Conservation (phyloP, 2,888 invertebrate species). For the Tipula lateralis region DNA sequence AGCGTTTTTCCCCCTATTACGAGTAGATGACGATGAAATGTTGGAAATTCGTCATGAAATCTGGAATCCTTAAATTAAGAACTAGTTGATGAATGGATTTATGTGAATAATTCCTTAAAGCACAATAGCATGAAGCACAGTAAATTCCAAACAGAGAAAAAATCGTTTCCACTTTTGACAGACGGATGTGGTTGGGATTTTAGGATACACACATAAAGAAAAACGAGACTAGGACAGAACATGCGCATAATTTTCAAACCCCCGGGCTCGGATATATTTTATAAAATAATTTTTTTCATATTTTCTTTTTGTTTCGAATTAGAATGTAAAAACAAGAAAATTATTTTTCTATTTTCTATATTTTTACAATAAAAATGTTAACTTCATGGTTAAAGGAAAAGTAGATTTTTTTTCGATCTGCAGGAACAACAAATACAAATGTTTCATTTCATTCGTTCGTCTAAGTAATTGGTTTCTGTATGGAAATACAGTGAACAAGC, state of each 20-base stretch:
- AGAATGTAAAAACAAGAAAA: not conserved
- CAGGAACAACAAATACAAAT: too few relatives aligned
- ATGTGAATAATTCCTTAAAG: not conserved
- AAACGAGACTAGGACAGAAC: not conserved
- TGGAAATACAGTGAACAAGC: too few relatives aligned
- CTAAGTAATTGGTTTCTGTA: too few relatives aligned
- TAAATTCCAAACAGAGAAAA: not conserved
- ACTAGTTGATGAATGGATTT: not conserved
- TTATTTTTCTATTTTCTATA: not conserved
- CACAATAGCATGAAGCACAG: not conserved
- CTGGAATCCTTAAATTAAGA: not conserved
- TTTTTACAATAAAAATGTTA: not conserved
- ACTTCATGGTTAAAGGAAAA: too few relatives aligned
- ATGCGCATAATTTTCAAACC: slow-evolving; percentile 8
- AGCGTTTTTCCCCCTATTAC: too few relatives aligned
- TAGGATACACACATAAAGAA: not conserved
- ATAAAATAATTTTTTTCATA: not conserved
- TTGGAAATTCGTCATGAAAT: not conserved
- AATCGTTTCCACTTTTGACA: slow-evolving; percentile 5
- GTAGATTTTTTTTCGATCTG: too few relatives aligned
- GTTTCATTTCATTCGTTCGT: too few relatives aligned
- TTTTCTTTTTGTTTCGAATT: not conserved
- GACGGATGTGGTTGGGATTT: not conserved
- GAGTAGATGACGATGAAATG: not conserved
- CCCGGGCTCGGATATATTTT: slow-evolving; percentile 24